Base-by-base conservation (phyloP, 2,888 invertebrate genomes). In the Monoplex corrugatus region DNA sequence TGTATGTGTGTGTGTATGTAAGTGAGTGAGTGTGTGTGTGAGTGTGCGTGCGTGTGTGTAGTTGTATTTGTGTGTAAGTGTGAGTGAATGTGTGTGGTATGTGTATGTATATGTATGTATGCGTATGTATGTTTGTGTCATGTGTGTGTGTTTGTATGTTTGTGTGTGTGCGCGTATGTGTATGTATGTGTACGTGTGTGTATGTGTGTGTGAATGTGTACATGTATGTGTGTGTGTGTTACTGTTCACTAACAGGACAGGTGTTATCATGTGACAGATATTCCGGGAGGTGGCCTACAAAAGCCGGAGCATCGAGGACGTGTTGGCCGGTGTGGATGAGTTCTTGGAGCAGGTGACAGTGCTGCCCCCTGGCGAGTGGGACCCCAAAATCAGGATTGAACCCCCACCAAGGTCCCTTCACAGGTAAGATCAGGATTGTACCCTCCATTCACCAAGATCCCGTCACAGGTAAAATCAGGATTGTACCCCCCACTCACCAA, bases 291-390 rank as follows among this genome's bases (percentile, higher is more conserved):
- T 95, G 40, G 96, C 95, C 0, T 96, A 95, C 93, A 94, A 94
- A 87, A 93, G 94, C 82, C 92, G 95, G 57, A 95, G 94, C 80
- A 92, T 98, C 90, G 98, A 98, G 95, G 99, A 99, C 95, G 96
- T 99, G 87, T 96, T 99, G 92, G 98, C 99, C 23, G 99, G 99
- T 2, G 97, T 99, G 82, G 99, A 99, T 96, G 99, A 99, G 96
- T 99, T 99, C 96, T 97, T 99, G 87, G 99, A 99, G 95, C 96
- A 96, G 91, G 94, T 95, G 44, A 96, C 95, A 3, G 99, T 99
- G 87, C 97, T 99, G 92, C 99, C 99, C 28, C 99, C 99, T 0
- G 99, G 99, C 16, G 99, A 99, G 97, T 99, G 99, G 99, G 99
- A 98, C 96, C 99, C 99, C 0, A 97, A 98, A 83, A 99, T 99